phyloP scores from a whole-genome alignment of 2,888 invertebrate genomes.

The Polydrusus tereticollis region DNA sequence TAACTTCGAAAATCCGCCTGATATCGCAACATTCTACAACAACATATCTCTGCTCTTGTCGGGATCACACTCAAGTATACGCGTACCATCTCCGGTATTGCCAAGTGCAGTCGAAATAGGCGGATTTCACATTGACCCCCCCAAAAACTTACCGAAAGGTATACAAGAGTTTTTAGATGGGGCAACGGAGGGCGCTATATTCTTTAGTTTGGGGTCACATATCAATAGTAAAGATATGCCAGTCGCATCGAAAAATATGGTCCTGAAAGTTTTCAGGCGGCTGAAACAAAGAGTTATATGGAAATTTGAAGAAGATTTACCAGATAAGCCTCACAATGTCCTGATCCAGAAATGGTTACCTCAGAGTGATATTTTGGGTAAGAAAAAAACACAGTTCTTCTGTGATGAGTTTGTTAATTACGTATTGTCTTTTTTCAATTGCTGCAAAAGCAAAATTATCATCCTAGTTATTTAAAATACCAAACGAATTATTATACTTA shows the following conservation, averaged over 20 bases:
- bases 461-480: no score
- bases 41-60: slow-evolving; percentile 16
- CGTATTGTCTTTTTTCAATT: no score
- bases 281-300: slow-evolving; percentile 18
- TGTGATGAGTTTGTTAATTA: no score
- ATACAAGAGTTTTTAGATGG: slow-evolving; percentile 8
- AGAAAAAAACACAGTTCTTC: no score
- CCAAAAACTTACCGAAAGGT: slow-evolving; percentile 18
- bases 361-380: slow-evolving; percentile 22
- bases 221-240: slow-evolving; percentile 61
- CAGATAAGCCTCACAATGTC: slow-evolving; percentile 17
- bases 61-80: slow-evolving; percentile 3
- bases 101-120: slow-evolving; percentile 19
- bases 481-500: neutral
- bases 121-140: slow-evolving; percentile 24
- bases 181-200: slow-evolving; percentile 9
- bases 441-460: no score
- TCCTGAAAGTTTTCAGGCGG: slow-evolving; percentile 1
- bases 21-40: neutral
- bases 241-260: neutral
- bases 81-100: neutral
- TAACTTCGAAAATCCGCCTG: slow-evolving; percentile 13
- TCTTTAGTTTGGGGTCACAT: slow-evolving; percentile 20
- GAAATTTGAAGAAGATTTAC: slow-evolving; percentile 9
- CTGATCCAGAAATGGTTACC: slow-evolving; percentile 14